Percentiles rank a stretch among this genome's conserved stretches.
Evolutionary conservation across 2,797 vertebrate genomes (phyloP).

Genomic region (Enteromius thamalakanensis): DNA sequence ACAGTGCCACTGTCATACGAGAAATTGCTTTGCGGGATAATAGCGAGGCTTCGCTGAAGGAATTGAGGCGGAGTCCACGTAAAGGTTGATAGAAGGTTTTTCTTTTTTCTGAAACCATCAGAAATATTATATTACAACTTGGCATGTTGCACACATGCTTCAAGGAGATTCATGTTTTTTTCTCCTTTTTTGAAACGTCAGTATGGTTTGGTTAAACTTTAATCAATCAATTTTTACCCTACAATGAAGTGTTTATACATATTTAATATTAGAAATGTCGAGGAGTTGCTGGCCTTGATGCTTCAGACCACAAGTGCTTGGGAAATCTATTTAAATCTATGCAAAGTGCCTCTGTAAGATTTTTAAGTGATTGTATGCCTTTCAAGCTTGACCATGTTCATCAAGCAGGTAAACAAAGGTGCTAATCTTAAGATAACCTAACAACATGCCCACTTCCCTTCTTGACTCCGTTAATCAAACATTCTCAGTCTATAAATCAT

Average conservation of each 20-base stretch:
- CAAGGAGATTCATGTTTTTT: neutral
- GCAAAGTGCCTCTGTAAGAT: conserved; percentile 7
- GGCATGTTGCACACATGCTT: neutral
- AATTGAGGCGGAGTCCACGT: conserved; percentile 20
- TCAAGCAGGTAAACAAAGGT: conserved; percentile 20
- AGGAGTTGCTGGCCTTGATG: neutral
- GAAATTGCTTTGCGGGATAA: conserved; percentile 36
- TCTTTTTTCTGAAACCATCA: neutral
- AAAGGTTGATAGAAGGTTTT: conserved; percentile 11
- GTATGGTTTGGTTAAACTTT: neutral
- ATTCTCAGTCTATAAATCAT: conserved; percentile 24
- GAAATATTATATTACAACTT: conserved; percentile 3
- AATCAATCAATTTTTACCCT: neutral
- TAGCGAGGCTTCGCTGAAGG: conserved; percentile 13
- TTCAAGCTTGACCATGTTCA: conserved; percentile 3
- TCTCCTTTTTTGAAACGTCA: neutral
- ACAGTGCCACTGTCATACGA: conserved; percentile 33
- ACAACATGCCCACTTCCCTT: conserved; percentile 6
- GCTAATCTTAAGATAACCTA: neutral
- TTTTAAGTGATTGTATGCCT: neutral
- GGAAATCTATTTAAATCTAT: conserved; percentile 7
- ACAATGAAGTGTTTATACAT: neutral
- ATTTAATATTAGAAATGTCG: neutral
- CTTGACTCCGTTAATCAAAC: neutral
- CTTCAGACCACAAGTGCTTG: neutral